Percentiles rank a stretch among this genome's conserved stretches.
Conservation (phyloP, 2,888 invertebrate genomes). For the Drosophila anomalata region DNA sequence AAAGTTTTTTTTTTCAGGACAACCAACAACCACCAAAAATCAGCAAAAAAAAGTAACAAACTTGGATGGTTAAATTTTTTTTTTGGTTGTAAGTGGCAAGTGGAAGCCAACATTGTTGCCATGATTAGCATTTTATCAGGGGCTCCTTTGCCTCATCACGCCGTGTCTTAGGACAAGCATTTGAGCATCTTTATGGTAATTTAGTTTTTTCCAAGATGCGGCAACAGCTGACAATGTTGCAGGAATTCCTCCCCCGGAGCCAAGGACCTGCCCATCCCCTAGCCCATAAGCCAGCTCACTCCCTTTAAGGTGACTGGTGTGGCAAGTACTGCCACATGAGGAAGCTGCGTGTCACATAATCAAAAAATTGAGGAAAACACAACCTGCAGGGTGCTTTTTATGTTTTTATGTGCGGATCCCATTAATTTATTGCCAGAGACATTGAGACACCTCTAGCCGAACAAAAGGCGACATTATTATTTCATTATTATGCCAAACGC, state of each 20-base stretch:
- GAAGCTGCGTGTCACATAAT: conserved; percentile 61
- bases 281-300: conserved; percentile 7
- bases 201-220: conserved; percentile 47
- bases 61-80: conserved; percentile 21
- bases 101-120: conserved; percentile 61
- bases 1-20: conserved; percentile 43
- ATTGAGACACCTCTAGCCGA: conserved; percentile 65
- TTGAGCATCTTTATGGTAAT: conserved; percentile 70
- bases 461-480: conserved; percentile 79
- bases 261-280: not conserved
- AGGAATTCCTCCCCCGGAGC: conserved; percentile 3
- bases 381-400: conserved; percentile 65
- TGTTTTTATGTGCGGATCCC: conserved; percentile 64
- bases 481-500: conserved; percentile 79
- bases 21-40: conserved; percentile 42
- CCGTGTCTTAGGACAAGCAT: conserved; percentile 56
- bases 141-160: conserved; percentile 62
- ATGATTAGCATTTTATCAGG: conserved; percentile 78
- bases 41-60: conserved; percentile 2
- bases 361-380: conserved; percentile 39
- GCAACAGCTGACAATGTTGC: conserved; percentile 65
- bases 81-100: conserved; percentile 32
- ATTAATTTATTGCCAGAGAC: conserved; percentile 74
- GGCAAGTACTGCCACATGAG: conserved; percentile 44
- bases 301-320: conserved; percentile 49